phyloP scores from a whole-genome alignment of 2,888 invertebrate genomes.

The Sphecodes monilicornis region DNA sequence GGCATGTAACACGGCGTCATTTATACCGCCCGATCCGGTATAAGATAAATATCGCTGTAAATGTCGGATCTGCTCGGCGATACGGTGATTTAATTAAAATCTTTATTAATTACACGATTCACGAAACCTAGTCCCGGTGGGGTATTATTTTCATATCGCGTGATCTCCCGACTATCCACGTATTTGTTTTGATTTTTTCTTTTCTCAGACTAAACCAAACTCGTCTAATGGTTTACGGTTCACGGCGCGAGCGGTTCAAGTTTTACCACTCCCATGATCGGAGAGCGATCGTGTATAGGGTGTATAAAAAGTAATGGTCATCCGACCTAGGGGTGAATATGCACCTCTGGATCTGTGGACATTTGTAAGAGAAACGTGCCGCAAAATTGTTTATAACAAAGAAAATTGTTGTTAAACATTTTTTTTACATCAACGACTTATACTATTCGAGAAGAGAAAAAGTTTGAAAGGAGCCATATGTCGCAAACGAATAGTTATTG shows the following conservation, averaged over 20 bases:
- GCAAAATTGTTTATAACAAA: too few relatives aligned
- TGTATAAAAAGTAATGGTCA: too few relatives aligned
- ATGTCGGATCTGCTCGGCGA: constrained; percentile 44
- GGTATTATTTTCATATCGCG: constrained; percentile 47
- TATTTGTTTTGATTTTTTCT: not conserved
- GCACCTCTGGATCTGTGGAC: too few relatives aligned
- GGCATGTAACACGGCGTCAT: constrained; percentile 46
- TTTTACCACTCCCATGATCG: constrained; percentile 11
- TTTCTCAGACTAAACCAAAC: not conserved
- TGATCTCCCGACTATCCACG: not conserved
- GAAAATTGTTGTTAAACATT: too few relatives aligned
- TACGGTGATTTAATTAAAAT: constrained; percentile 55
- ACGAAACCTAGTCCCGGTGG: not conserved
- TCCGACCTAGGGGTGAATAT: too few relatives aligned
- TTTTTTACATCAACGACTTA: too few relatives aligned
- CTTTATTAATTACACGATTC: constrained; percentile 54
- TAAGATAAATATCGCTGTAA: constrained; percentile 48
- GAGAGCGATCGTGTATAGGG: constrained; percentile 13
- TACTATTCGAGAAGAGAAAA: too few relatives aligned
- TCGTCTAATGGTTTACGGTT: not conserved
- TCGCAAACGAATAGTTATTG: too few relatives aligned
- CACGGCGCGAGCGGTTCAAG: not conserved
- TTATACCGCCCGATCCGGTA: constrained; percentile 30
- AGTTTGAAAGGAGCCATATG: too few relatives aligned
- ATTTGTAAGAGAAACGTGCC: too few relatives aligned